Evolutionary conservation across 2,113 vertebrate genomes (phyloP), one percentile per base, ranked within the genome.

Genomic region (Collichthys lucidus): DNA sequence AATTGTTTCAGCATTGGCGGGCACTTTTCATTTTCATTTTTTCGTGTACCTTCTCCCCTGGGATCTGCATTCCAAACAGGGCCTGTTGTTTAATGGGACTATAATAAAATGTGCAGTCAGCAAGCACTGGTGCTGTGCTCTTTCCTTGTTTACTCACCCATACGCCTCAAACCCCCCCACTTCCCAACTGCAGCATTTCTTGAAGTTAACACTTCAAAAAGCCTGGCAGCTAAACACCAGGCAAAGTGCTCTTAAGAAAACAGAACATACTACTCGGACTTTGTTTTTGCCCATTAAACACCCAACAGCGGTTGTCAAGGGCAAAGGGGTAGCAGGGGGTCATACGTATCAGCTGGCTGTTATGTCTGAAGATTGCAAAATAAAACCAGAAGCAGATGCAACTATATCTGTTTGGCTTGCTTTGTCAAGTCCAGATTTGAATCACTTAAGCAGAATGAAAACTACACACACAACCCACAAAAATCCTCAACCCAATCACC

Each of bases 51-150:
- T 79, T 80, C 70, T 78, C 70, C 69, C 74, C 63, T 75, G 72
- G 62, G 88, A 87, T 80, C 86, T 85, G 83, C 86, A 83, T 93
- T 92, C 88, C 73, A 80, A 68, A 65, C 79, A 44, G 62, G 76
- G 76, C 79, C 87, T 89, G 90, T 79, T 92, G 76, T 94, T 93
- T 91, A 92, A 91, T 92, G 87, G 91, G 82, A 82, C 69, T 22
- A 74, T 89, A 83, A 88, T 83, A 92, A 91, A 92, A 85, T 61
- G 80, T 89, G 85, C 78, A 79, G 74, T 92, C 87, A 86, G 88
- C 91, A 91, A 77, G 62, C 70, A 50, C 73, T 40, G 82, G 71
- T 60, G 64, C 86, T 82, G 75, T 74, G 66, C 77, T 77, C 66
- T 61, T 84, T 77, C 62, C 64, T 44, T 83, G 85, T 89, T 82